Evolutionary conservation across 2,113 vertebrate genomes (phyloP).

Genomic region (Nansenia antarctica): DNA sequence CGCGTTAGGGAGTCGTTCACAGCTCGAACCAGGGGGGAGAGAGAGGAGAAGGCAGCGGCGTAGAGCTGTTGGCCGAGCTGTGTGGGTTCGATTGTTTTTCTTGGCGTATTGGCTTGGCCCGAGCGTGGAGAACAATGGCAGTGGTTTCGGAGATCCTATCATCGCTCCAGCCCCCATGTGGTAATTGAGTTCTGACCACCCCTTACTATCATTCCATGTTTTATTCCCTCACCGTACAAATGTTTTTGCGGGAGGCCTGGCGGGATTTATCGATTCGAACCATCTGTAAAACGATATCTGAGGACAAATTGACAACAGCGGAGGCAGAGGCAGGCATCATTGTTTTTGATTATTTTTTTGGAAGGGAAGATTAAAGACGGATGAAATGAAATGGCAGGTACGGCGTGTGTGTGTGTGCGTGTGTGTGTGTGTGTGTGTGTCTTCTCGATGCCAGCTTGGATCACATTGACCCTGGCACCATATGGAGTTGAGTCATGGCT

Average conservation of each 20-base stretch:
- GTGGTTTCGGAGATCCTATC: constrained; percentile 44
- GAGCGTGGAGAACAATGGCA: constrained; percentile 27
- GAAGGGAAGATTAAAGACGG: constrained; percentile 23
- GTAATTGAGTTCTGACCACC: constrained; percentile 47
- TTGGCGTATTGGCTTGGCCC: constrained; percentile 33
- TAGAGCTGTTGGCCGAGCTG: constrained; percentile 18
- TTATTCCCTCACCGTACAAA: constrained; percentile 23
- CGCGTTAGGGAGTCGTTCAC: constrained; percentile 16
- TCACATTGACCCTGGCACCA: no score
- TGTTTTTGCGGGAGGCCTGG: constrained; percentile 11
- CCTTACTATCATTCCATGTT: constrained; percentile 27
- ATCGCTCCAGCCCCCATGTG: constrained; percentile 20
- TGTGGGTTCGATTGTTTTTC: constrained; percentile 28
- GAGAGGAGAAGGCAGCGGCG: constrained; percentile 4
- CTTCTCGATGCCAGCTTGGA: constrained; percentile 7
- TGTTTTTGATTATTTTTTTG: constrained; percentile 28
- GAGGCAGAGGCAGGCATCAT: constrained; percentile 28
- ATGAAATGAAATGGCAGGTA: background rate
- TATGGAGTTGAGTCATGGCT: no score
- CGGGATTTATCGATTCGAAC: constrained; percentile 28
- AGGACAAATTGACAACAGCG: constrained; percentile 28
- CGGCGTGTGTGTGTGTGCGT: background rate
- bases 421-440: background rate
- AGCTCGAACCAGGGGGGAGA: constrained; percentile 3
- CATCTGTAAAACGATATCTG: constrained; percentile 35